phyloP scores from a whole-genome alignment of 2,888 invertebrate species.

The Heliconius cydno region DNA sequence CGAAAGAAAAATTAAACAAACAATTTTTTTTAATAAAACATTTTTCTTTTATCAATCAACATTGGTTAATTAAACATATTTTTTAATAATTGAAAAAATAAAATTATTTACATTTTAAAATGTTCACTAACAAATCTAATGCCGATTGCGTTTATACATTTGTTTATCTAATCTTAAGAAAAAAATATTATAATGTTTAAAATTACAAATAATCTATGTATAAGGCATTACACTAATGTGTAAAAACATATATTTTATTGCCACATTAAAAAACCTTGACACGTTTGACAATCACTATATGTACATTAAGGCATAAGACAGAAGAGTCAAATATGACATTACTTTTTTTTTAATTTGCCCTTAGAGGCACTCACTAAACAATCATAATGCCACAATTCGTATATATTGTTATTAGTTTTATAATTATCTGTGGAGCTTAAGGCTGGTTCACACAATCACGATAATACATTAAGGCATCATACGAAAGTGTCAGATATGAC shows the following conservation, averaged over 20 bases:
- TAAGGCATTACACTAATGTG: constrained; percentile 18
- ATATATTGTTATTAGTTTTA: constrained; percentile 67
- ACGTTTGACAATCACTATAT: constrained; percentile 83
- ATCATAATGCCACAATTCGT: constrained; percentile 76
- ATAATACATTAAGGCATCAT: constrained; percentile 28
- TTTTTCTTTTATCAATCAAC: too few relatives aligned
- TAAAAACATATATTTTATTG: constrained; percentile 23
- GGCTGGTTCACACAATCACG: constrained; percentile 87
- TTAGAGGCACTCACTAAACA: constrained; percentile 61
- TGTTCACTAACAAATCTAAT: background rate
- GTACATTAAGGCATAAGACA: constrained; percentile 37
- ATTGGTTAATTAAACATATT: background rate
- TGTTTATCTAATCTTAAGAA: background rate
- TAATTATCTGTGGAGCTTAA: constrained; percentile 72
- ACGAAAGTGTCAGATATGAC: constrained; percentile 46
- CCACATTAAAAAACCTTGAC: constrained; percentile 17
- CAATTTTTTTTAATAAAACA: background rate
- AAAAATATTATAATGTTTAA: background rate
- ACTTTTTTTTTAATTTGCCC: constrained; percentile 52
- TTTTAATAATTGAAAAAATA: background rate
- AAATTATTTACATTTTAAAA: background rate
- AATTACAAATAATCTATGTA: constrained; percentile 10
- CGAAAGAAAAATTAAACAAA: background rate
- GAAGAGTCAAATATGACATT: constrained; percentile 44
- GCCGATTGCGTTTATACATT: background rate